phyloP scores from a whole-genome alignment of 2,888 invertebrate genomes.

The Cantharis nigra region DNA sequence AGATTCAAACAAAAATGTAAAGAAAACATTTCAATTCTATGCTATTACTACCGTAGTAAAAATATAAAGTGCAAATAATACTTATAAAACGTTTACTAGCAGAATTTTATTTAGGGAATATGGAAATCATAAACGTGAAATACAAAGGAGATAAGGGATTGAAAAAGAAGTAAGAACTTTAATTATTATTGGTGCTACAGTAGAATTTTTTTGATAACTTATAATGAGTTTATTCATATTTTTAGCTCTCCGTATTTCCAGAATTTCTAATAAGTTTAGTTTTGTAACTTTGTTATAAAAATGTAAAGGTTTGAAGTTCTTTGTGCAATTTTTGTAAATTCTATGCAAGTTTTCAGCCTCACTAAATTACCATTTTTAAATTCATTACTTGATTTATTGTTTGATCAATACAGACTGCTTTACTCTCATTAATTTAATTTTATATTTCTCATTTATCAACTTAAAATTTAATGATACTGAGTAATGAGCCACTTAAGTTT shows the following conservation, averaged over 20 bases:
- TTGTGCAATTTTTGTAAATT: neutral
- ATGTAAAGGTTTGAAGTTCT: neutral
- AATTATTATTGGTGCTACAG: neutral
- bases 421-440: neutral
- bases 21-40: neutral
- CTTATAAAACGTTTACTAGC: neutral
- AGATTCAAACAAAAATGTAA: neutral
- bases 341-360: neutral
- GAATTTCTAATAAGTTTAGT: neutral
- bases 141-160: neutral
- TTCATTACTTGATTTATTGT: neutral
- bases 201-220: neutral
- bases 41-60: neutral
- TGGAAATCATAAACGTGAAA: neutral
- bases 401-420: neutral
- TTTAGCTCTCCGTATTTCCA: neutral
- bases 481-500: neutral
- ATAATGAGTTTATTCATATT: neutral
- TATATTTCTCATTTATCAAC: neutral
- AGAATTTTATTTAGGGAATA: neutral
- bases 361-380: neutral
- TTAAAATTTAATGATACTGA: neutral
- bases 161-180: neutral
- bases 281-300: neutral
- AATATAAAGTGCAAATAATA: neutral